A percentile compares a stretch with the other conserved stretches of the same genome.
Evolutionary conservation across 2,888 invertebrate genomes (phyloP).

Genomic region (Hermaeophaga mercurialis): DNA sequence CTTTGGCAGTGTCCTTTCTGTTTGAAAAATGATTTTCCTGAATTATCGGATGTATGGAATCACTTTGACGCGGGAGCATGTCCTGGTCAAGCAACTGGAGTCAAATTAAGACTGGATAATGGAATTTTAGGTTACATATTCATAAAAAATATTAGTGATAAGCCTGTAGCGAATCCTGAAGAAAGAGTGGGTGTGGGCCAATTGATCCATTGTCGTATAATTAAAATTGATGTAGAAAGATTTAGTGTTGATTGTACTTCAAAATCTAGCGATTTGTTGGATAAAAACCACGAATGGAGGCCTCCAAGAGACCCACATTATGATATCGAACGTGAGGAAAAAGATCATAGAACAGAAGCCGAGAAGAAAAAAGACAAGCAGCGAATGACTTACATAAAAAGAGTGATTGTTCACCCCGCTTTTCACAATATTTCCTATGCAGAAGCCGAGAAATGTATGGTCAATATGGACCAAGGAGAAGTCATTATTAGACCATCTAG

Average conservation of each 20-base stretch:
- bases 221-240: constrained; percentile 94
- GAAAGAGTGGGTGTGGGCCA: constrained; percentile 87
- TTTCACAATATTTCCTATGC: constrained; percentile 96
- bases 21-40: constrained; percentile 93
- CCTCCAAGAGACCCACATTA: constrained; percentile 89
- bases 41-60: constrained; percentile 96
- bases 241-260: constrained; percentile 94
- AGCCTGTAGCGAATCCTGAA: constrained; percentile 90
- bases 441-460: constrained; percentile 91
- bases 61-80: constrained; percentile 96
- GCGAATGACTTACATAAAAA: constrained; percentile 86
- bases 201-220: constrained; percentile 84
- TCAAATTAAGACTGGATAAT: constrained; percentile 89
- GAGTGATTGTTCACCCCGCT: constrained; percentile 96
- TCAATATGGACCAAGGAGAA: constrained; percentile 93
- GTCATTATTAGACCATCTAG: constrained; percentile 96
- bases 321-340: constrained; percentile 83
- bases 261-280: constrained; percentile 88
- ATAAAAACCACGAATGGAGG: constrained; percentile 91
- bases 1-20: constrained; percentile 99
- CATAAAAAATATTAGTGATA: constrained; percentile 91
- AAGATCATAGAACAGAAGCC: constrained; percentile 76
- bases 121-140: constrained; percentile 87
- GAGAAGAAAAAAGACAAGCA: constrained; percentile 84
- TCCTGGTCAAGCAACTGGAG: constrained; percentile 94